Percentiles rank a stretch among this genome's conserved stretches.
Evolutionary conservation across 2,797 vertebrate species (phyloP).

Genomic region (Sardinella longiceps): DNA sequence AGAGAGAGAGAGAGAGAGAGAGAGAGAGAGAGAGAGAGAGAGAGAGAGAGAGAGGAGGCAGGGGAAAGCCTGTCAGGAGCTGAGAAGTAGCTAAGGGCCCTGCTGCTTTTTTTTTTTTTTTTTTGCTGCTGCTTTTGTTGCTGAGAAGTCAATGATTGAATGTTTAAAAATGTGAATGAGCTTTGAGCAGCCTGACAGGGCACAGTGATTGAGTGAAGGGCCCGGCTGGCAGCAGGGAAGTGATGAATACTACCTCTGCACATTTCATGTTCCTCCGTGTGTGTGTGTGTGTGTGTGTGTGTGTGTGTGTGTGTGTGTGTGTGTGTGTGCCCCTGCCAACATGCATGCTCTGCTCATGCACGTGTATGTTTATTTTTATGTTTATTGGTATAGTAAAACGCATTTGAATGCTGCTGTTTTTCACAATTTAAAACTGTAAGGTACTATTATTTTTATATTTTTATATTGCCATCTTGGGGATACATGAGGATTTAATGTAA

Average conservation of each 20-base stretch:
- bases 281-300: conserved; percentile 1
- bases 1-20: not conserved
- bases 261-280: not conserved
- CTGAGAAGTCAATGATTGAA: conserved; percentile 55
- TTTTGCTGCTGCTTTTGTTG: conserved; percentile 12
- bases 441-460: conserved; percentile 15
- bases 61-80: not conserved
- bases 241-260: conserved; percentile 50
- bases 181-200: conserved; percentile 53
- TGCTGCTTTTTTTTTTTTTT: no score
- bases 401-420: not conserved
- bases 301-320: not conserved
- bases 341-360: not conserved
- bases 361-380: not conserved
- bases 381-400: not conserved
- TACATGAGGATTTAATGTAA: not conserved
- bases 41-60: not conserved
- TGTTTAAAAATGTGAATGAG: conserved; percentile 62
- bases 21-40: not conserved
- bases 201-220: conserved; percentile 50
- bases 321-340: not conserved
- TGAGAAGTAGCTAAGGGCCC: conserved; percentile 7
- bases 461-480: not conserved
- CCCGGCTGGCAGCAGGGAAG: conserved; percentile 34
- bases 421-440: not conserved